Percentiles rank a stretch among this genome's conserved stretches.
These are phyloP conservation scores for Slavum lentiscoides DNA, from an alignment of 2,888 invertebrate genomes.

Conservation along the genomic window DNA sequence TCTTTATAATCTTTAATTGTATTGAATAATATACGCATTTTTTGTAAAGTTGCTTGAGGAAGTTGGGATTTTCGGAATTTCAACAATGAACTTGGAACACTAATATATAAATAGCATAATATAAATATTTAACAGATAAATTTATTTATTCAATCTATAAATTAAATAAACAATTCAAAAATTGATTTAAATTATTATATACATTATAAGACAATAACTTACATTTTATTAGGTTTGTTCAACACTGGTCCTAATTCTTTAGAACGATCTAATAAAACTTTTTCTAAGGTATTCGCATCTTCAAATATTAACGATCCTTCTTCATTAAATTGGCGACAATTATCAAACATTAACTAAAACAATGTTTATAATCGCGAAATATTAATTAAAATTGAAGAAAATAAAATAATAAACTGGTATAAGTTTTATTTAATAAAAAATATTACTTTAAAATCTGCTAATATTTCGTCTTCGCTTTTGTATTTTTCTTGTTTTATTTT, in stretches of 20 bases:
- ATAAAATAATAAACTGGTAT: not conserved
- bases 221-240: conserved; percentile 58
- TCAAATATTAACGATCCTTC: conserved; percentile 93
- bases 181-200: not conserved
- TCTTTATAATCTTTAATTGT: conserved; percentile 87
- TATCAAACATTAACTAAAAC: conserved; percentile 89
- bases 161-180: too few relatives aligned
- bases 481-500: conserved; percentile 80
- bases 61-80: conserved; percentile 54
- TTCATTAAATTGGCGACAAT: conserved; percentile 96
- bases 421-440: not conserved
- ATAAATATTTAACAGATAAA: too few relatives aligned
- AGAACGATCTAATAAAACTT: conserved; percentile 79
- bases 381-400: conserved; percentile 34
- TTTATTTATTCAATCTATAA: too few relatives aligned
- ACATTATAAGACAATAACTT: not conserved
- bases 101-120: conserved; percentile 18
- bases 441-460: conserved; percentile 66
- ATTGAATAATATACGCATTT: conserved; percentile 83
- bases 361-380: conserved; percentile 17
- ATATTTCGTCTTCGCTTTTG: conserved; percentile 65
- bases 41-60: conserved; percentile 62
- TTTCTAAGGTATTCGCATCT: conserved; percentile 87
- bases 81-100: conserved; percentile 44
- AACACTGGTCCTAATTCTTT: conserved; percentile 71